Evolutionary conservation across 2,797 vertebrate genomes (phyloP).

Genomic region (Galaxias olidus): DNA sequence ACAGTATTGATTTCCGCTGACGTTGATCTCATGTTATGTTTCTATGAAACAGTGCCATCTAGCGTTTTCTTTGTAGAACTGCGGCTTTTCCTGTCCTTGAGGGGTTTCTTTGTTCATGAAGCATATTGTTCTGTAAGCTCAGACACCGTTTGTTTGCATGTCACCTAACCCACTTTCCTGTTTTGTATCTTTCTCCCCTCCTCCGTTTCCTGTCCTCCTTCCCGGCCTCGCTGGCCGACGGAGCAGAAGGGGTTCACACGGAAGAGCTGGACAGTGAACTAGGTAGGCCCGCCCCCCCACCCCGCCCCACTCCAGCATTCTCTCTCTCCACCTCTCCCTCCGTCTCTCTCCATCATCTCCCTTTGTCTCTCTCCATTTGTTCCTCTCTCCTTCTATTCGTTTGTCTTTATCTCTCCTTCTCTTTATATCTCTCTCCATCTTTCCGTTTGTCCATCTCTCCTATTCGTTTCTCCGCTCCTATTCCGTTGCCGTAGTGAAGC

Average conservation of each 20-base stretch:
- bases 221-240: conserved; percentile 70
- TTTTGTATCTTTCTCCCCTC: background rate
- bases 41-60: conserved; percentile 56
- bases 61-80: conserved; percentile 27
- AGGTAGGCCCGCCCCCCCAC: conserved; percentile 79
- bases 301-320: background rate
- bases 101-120: background rate
- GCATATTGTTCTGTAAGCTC: background rate
- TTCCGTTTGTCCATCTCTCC: background rate
- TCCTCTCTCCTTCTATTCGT: no score
- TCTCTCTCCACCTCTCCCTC: conserved; percentile 16
- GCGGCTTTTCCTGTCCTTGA: no score
- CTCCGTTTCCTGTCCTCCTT: conserved; percentile 18
- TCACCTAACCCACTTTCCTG: background rate
- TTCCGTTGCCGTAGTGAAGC: no score
- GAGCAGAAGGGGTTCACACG: conserved; percentile 99
- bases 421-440: background rate
- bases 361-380: no score
- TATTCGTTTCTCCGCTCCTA: background rate
- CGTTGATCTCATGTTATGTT: conserved; percentile 8
- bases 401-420: no score
- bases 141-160: conserved; percentile 66
- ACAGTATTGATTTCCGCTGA: conserved; percentile 12
- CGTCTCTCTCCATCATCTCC: background rate
- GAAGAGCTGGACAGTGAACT: conserved; percentile 99